Evolutionary conservation across 2,797 vertebrate genomes (phyloP).

Genomic region (Molothrus aeneus): DNA sequence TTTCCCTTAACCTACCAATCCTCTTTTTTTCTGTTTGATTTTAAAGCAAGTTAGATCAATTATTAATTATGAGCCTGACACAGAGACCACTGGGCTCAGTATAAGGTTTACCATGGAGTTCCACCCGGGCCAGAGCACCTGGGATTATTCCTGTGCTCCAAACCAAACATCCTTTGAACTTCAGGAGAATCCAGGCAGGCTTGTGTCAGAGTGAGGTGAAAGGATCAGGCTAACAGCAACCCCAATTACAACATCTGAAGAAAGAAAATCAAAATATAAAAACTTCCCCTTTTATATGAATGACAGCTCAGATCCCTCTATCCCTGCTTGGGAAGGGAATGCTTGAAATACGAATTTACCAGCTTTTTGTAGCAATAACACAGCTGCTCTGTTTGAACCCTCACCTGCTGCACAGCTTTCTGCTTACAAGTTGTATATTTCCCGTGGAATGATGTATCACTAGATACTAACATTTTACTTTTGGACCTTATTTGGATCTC

Average conservation of each 20-base stretch:
- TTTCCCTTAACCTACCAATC: not conserved
- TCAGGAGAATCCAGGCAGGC: not conserved
- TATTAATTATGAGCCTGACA: not conserved
- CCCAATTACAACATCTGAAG: not conserved
- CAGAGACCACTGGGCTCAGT: not conserved
- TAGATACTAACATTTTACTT: not conserved
- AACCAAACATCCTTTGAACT: not conserved
- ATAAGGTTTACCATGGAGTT: not conserved
- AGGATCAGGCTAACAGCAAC: fast-evolving
- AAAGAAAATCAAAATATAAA: not conserved
- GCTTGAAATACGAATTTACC: not conserved
- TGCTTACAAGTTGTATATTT: fast-evolving
- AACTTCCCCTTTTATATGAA: not conserved
- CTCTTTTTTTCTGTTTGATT: not conserved
- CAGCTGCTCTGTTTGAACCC: not conserved
- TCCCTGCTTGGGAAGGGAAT: not conserved
- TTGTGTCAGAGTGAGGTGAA: not conserved
- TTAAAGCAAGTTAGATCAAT: not conserved
- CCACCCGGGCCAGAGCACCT: not conserved
- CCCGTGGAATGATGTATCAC: no score
- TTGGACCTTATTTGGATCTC: not conserved
- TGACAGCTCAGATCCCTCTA: not conserved
- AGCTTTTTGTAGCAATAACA: not conserved
- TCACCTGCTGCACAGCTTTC: not conserved
- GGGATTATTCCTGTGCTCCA: not conserved